Evolutionary conservation across 2,113 vertebrate genomes (phyloP), one percentile per base, ranked within the genome.

Genomic region (Alosa alosa): DNA sequence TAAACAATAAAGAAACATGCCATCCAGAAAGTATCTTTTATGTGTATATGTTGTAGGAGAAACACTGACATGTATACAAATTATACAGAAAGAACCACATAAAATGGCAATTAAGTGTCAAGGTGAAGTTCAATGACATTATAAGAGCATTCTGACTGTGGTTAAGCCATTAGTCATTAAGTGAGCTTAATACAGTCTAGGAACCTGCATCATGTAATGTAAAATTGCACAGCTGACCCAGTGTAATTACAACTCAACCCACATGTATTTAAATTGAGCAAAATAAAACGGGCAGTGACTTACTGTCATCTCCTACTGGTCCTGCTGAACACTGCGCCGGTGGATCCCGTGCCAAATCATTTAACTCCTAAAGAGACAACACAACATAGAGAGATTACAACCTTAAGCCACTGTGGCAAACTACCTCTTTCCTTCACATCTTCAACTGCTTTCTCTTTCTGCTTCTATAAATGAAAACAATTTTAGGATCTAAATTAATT

Each of bases 291-390:
- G n/a, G 6, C 25, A 5, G n/a, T 13, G 31, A 86, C 90, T 90
- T 49, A 89, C 93, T 93, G 82, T 96, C 96, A 94, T 97, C 96
- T 88, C 96, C 96, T 85, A 96, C 96, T 84, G 96, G 96, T 90
- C 96, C 95, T 89, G 95, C 96, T 46, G 95, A 96, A 95, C 96
- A 97, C 90, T 96, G 96, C 87, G 96, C 96, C 88, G 96, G 96
- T 85, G 96, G 96, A 86, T 96, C 96, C 89, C 96, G 94, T 83
- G 96, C 96, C 95, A 97, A 93, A 72, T 97, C 96, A 89, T 96
- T 97, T 94, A 97, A 93, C 91, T 97, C 96, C 96, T 96, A 86
- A 82, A 81, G 45, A 81, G 2, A 55, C 31, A 36, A 78, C 25
- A 72, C 64, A 72, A 52, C 10, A 52, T 52, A 52, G 17, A 3